Evolutionary conservation across 1,140 invertebrate genomes (phyloP).

Genomic region (Tachypleus tridentatus): DNA sequence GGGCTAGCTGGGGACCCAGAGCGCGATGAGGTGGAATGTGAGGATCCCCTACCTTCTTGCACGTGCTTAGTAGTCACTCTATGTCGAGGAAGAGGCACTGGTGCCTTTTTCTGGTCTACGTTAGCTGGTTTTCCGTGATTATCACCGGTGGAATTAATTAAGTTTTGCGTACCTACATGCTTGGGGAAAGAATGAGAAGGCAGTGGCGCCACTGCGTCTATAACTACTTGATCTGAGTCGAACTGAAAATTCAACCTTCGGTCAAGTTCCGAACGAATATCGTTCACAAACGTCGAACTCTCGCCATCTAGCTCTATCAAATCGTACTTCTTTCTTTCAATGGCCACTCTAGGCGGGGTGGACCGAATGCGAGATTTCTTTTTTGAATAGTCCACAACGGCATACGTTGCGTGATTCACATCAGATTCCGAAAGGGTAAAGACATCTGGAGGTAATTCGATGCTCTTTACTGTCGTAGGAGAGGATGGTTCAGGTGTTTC

Average conservation of each 20-base stretch:
- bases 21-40: not conserved
- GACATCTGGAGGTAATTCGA: too few species aligned
- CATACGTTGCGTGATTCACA: constrained; percentile 22
- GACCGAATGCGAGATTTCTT: constrained; percentile 21
- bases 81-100: not conserved
- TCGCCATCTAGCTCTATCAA: constrained; percentile 18
- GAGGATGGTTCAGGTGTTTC: constrained; percentile 22
- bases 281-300: constrained; percentile 14
- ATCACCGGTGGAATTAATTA: constrained; percentile 2
- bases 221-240: constrained; percentile 35
- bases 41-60: not conserved
- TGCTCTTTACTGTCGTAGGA: constrained; percentile 22
- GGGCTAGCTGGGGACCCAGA: not conserved
- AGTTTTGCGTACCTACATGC: not conserved
- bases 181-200: constrained; percentile 1
- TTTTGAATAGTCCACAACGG: constrained; percentile 16
- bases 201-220: constrained; percentile 32
- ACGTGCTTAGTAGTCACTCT: not conserved
- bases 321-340: constrained; percentile 33
- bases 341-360: constrained; percentile 30
- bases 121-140: not conserved
- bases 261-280: constrained; percentile 16
- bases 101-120: not conserved
- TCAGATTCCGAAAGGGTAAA: constrained; percentile 9
- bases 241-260: constrained; percentile 28